Evolutionary conservation across 2,888 invertebrate species (phyloP).

Genomic region (Cerastis leucographa): DNA sequence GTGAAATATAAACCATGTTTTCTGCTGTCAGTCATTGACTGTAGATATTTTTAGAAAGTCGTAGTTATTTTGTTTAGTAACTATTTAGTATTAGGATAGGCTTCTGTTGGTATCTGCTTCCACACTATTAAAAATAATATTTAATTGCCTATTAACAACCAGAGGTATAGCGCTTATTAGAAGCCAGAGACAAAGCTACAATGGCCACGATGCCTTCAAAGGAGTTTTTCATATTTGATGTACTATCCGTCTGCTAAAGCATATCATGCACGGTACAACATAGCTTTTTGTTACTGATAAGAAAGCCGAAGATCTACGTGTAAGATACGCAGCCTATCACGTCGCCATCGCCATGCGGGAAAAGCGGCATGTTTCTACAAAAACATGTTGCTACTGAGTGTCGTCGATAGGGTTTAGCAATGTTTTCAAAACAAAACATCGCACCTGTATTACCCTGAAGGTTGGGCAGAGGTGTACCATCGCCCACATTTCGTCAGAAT

Average conservation of each 20-base stretch:
- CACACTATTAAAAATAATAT: neutral
- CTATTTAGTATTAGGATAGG: neutral
- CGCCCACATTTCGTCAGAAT: neutral
- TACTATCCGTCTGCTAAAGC: neutral
- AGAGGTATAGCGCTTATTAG: neutral
- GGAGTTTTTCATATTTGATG: too few species aligned
- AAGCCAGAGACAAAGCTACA: neutral
- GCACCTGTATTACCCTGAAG: too few species aligned
- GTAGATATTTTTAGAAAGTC: constrained; percentile 16
- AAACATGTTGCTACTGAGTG: constrained; percentile 20
- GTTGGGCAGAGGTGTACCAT: neutral
- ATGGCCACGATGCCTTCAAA: neutral
- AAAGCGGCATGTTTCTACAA: neutral
- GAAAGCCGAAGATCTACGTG: constrained; percentile 20
- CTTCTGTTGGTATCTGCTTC: neutral
- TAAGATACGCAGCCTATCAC: constrained; percentile 50
- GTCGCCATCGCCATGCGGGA: constrained; percentile 22
- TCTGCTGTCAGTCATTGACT: constrained; percentile 10
- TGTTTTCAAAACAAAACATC: constrained; percentile 12
- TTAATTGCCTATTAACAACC: neutral
- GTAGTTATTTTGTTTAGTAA: neutral
- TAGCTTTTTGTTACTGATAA: constrained; percentile 23
- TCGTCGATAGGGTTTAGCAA: constrained; percentile 5
- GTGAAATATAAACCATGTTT: constrained; percentile 16
- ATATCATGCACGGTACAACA: neutral